phyloP scores from a whole-genome alignment of 2,888 invertebrate genomes.

The Cerastoderma edule region DNA sequence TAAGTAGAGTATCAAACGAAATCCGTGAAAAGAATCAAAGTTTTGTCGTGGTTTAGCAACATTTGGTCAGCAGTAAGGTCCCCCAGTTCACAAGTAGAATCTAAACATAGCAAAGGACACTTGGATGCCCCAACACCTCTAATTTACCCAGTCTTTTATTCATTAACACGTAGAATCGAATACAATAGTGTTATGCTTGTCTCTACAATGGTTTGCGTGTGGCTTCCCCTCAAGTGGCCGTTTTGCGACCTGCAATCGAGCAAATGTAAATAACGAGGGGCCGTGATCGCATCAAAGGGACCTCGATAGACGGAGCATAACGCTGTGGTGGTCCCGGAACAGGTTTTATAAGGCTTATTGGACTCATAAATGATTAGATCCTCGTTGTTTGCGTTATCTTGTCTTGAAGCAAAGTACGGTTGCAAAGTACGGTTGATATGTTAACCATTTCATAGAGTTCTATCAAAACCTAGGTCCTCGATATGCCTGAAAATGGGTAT shows the following conservation, averaged over 20 bases:
- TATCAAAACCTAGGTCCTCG: too few relatives aligned
- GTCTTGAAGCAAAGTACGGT: too few relatives aligned
- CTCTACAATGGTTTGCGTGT: slow-evolving; percentile 24
- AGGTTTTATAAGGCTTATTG: too few relatives aligned
- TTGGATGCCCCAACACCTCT: slow-evolving; percentile 45
- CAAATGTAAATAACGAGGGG: slow-evolving; percentile 24
- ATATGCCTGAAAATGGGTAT: too few relatives aligned
- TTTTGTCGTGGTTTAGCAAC: slow-evolving; percentile 26
- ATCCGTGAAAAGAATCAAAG: slow-evolving; percentile 1
- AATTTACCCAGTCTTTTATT: slow-evolving; percentile 51
- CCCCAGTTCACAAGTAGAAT: slow-evolving; percentile 42
- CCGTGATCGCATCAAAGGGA: too few relatives aligned
- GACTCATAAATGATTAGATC: too few relatives aligned
- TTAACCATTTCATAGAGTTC: too few relatives aligned
- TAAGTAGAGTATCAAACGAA: slow-evolving; percentile 6
- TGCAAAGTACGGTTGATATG: too few relatives aligned
- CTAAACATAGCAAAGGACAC: slow-evolving; percentile 34
- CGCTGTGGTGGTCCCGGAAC: too few relatives aligned
- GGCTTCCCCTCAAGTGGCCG: slow-evolving; percentile 8
- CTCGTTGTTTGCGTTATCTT: too few relatives aligned
- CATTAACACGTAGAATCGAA: slow-evolving; percentile 44
- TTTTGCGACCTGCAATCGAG: slow-evolving; percentile 5
- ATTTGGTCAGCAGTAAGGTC: slow-evolving; percentile 57
- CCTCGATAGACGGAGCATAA: too few relatives aligned
- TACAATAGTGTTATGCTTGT: slow-evolving; percentile 21